Conservation (phyloP, 2,888 invertebrate genomes). For the Melikaiella ostensackeni region DNA sequence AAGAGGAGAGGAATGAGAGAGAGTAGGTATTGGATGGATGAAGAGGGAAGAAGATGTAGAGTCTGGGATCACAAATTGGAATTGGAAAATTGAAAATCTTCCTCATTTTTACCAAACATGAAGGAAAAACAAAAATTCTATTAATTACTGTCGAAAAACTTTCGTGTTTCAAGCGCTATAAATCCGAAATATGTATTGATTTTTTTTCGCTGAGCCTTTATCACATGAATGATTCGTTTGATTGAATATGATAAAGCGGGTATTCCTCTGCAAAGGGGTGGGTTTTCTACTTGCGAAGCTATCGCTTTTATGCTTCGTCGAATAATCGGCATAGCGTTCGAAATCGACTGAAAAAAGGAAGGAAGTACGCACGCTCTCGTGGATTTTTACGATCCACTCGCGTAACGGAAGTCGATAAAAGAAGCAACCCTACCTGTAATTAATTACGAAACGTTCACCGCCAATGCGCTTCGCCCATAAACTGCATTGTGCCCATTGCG, state of each 20-base stretch:
- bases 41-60: no score
- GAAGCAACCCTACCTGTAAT: constrained; percentile 66
- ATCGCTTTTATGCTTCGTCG: constrained; percentile 11
- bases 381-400: constrained; percentile 61
- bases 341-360: constrained; percentile 41
- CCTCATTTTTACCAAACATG: not conserved
- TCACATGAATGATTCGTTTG: not conserved
- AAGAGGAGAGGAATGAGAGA: no score
- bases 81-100: no score
- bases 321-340: constrained; percentile 38
- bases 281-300: not conserved
- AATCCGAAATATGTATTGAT: not conserved
- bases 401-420: constrained; percentile 70
- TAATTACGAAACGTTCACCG: constrained; percentile 69
- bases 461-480: constrained; percentile 60
- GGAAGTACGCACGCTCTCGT: constrained; percentile 54
- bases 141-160: not conserved
- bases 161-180: not conserved
- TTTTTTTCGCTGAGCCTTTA: not conserved
- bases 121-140: not conserved
- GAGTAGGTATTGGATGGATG: no score
- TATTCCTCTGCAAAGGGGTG: not conserved
- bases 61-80: no score
- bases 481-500: constrained; percentile 55
- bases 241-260: constrained; percentile 26